Conservation (phyloP, 1,140 invertebrate species). For the Anoplophora glabripennis region DNA sequence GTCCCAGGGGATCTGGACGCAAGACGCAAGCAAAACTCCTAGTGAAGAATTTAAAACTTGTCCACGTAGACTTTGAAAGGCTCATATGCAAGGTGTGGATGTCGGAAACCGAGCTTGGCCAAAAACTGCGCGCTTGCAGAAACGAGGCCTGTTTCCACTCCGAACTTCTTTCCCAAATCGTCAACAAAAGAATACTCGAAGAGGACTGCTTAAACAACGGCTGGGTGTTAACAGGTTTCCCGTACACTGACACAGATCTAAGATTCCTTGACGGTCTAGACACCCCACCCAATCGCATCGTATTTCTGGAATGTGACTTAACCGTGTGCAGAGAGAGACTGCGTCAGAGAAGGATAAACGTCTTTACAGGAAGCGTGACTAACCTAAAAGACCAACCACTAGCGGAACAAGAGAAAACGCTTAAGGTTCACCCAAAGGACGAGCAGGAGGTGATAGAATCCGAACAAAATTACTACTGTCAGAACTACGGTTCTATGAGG, state of each 20-base stretch:
- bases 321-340: conserved; percentile 41
- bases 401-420: conserved; percentile 21
- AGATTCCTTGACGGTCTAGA: conserved; percentile 53
- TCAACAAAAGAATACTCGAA: conserved; percentile 52
- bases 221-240: conserved; percentile 61
- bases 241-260: conserved; percentile 55
- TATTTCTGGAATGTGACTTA: conserved; percentile 45
- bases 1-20: conserved; percentile 52
- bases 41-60: conserved; percentile 49
- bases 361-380: conserved; percentile 33
- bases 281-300: conserved; percentile 58
- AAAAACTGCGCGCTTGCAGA: conserved; percentile 49
- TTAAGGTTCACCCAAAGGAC: conserved; percentile 42
- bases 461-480: conserved; percentile 42
- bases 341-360: conserved; percentile 32
- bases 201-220: conserved; percentile 58
- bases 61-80: conserved; percentile 56
- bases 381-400: conserved; percentile 22
- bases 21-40: conserved; percentile 49
- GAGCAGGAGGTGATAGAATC: conserved; percentile 32
- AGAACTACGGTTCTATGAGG: conserved; percentile 42
- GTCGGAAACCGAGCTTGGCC: conserved; percentile 51
- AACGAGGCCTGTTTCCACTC: conserved; percentile 48
- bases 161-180: conserved; percentile 50
- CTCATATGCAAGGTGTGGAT: conserved; percentile 52